Percentiles rank a stretch among this genome's conserved stretches.
These are phyloP conservation scores for Etia nguti DNA, from an alignment of 2,113 vertebrate species.

Conservation along the genomic window DNA sequence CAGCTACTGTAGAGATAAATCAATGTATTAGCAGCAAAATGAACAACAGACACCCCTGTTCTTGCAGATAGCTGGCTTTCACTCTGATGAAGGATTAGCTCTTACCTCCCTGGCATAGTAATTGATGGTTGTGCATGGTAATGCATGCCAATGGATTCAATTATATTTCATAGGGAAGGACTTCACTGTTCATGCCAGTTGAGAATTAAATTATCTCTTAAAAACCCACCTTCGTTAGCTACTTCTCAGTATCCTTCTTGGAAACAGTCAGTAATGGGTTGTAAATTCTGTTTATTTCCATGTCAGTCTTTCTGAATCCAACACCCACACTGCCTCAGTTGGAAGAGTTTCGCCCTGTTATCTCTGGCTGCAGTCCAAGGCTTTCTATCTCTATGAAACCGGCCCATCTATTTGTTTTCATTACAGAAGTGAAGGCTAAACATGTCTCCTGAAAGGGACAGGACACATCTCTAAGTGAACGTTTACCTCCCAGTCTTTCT, in stretches of 20 bases:
- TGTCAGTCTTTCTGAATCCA: conserved; percentile 4
- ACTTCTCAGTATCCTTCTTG: neutral
- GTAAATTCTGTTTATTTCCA: conserved; percentile 7
- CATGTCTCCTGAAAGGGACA: conserved; percentile 39
- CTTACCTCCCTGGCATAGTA: conserved; percentile 6
- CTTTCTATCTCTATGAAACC: conserved; percentile 31
- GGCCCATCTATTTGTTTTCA: conserved; percentile 61
- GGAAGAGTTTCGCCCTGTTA: conserved; percentile 30
- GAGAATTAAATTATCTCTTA: neutral
- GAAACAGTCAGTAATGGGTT: conserved; percentile 7
- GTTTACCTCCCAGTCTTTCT: neutral
- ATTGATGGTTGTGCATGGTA: conserved; percentile 9
- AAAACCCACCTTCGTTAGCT: neutral
- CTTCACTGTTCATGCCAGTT: neutral
- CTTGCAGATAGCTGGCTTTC: neutral
- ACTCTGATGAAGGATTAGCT: conserved; percentile 12
- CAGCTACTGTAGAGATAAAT: neutral
- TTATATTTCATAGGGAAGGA: neutral
- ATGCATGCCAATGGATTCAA: conserved; percentile 15
- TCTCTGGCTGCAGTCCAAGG: conserved; percentile 33
- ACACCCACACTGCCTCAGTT: conserved; percentile 14
- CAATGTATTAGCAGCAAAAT: neutral
- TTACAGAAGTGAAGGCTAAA: conserved; percentile 60
- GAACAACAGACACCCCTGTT: neutral
- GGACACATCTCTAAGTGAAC: conserved; percentile 20